Conservation (phyloP, 1,140 invertebrate species). For the Orussus abietinus region DNA sequence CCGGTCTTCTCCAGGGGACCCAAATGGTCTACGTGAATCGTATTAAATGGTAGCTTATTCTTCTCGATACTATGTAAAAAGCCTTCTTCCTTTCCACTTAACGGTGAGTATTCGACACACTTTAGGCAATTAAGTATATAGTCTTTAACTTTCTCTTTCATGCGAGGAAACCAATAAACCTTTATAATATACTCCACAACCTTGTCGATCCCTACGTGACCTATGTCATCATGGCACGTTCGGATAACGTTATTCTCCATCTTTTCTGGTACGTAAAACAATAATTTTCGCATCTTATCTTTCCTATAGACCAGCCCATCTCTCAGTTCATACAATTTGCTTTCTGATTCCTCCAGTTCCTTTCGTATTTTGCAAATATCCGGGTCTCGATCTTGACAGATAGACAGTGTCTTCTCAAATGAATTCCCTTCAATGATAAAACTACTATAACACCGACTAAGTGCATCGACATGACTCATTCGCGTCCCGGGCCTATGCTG, state of each 20-base stretch:
- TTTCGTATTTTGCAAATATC: neutral
- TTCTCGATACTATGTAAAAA: no score
- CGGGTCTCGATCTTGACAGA: neutral
- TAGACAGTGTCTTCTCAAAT: neutral
- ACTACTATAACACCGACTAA: conserved; percentile 1
- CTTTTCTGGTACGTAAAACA: conserved; percentile 23
- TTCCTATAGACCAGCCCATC: conserved; percentile 11
- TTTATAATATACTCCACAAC: conserved; percentile 18
- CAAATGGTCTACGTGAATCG: no score
- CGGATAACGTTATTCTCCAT: conserved; percentile 21
- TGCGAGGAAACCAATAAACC: no score
- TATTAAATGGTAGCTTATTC: no score
- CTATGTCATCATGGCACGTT: conserved; percentile 23
- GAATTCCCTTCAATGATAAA: neutral
- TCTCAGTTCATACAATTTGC: neutral
- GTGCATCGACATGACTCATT: conserved; percentile 20
- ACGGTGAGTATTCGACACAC: no score
- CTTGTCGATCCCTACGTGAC: conserved; percentile 25
- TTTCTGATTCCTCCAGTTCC: neutral
- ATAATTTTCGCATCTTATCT: conserved; percentile 45
- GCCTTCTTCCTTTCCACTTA: no score
- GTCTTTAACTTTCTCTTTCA: no score
- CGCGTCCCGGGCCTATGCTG: conserved; percentile 20
- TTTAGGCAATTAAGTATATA: no score
- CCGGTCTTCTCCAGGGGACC: no score